Base-by-base conservation (phyloP, 2,888 invertebrate species). In the Drosophila nigricruria region DNA sequence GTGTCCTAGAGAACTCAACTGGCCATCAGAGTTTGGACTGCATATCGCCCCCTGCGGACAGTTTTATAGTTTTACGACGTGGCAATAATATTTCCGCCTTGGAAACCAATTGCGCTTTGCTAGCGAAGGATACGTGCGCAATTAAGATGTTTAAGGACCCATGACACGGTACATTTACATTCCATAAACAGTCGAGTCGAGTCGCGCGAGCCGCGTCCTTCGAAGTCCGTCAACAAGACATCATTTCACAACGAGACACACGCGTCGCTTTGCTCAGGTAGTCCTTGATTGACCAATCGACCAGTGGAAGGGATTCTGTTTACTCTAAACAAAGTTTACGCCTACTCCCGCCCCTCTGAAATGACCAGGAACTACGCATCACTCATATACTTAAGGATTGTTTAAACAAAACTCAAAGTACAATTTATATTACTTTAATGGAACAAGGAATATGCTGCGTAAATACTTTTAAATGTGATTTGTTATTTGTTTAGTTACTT, bases 51-150 rank as follows among this genome's bases (percentile, higher is more conserved):
- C 92, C 91, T 86, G 91, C 88, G 76, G 90, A 73, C 85, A 73
- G 77, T 90, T 92, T 92, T 91, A 92, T 92, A 84, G 73, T 89
- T 92, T 92, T 92, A 92, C 79, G 90, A 87, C 87, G 80, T 81
- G 89, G 83, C 90, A 90, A 92, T 92, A 90, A 92, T 91, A 90
- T 90, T 91, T 90, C 89, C 81, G 82, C 89, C 81, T 88, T 83
- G 87, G 87, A 89, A 90, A 85, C 88, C 81, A 77, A 82, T 82
- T 81, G 75, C 81, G 65, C 79, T 56, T 79, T 69, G 45, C 72
- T 57, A 59, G 68, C 75, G 91, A 90, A 88, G 91, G 89, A 90
- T 90, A 79, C 76, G 80, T 73, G 74, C 73, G 89, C 91, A 89
- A 92, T 92, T 91, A 91, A 92, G 91, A 82, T 75, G 77, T 89